Conservation (phyloP, 2,113 vertebrate species). For the Oryzias celebensis region DNA sequence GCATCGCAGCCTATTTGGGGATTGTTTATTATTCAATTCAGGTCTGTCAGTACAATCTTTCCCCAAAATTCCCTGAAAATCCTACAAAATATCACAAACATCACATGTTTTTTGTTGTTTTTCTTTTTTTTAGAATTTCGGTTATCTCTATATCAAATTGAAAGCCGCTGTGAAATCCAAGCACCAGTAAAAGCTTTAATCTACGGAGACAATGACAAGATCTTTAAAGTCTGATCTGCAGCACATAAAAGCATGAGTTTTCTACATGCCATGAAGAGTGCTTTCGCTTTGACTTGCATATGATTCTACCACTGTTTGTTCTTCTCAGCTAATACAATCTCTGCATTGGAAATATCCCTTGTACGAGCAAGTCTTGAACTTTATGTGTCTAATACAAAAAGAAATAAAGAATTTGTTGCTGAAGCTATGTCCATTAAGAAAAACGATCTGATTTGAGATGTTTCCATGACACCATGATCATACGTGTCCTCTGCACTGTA, state of each 20-base stretch:
- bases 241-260: constrained; percentile 14
- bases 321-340: constrained; percentile 2
- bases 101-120: not conserved
- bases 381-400: constrained; percentile 4
- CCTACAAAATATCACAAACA: not conserved
- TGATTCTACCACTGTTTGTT: constrained; percentile 11
- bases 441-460: constrained; percentile 31
- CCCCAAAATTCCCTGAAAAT: not conserved
- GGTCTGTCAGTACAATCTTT: constrained; percentile 53
- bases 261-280: not conserved
- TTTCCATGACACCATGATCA: constrained; percentile 18
- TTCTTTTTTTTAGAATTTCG: constrained; percentile 69
- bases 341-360: constrained; percentile 6
- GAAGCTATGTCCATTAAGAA: not conserved
- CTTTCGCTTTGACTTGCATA: constrained; percentile 28
- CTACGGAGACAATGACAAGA: not conserved
- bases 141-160: constrained; percentile 65
- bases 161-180: constrained; percentile 70
- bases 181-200: constrained; percentile 56
- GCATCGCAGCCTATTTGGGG: constrained; percentile 78
- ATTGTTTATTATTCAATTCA: constrained; percentile 76
- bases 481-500: constrained; percentile 26
- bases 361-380: not conserved
- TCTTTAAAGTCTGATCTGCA: constrained; percentile 30
- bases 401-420: constrained; percentile 23